Evolutionary conservation across 2,888 invertebrate genomes (phyloP), one percentile per base, ranked within the genome.

Genomic region (Ligdia adustata): DNA sequence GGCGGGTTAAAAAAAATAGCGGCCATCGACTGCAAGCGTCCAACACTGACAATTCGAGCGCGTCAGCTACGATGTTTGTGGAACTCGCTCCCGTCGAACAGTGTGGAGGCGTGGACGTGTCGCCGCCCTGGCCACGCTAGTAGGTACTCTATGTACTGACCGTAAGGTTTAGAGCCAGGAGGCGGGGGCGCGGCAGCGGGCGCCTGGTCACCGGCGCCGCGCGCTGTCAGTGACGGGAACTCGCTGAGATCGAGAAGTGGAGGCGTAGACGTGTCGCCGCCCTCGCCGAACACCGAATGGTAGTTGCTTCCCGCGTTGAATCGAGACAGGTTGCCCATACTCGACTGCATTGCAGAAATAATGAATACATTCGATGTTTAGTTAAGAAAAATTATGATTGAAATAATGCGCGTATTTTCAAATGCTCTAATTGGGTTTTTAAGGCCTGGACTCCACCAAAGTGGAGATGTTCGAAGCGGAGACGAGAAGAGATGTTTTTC

Each of bases 91-190:
- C 97, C 94, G 91, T 98, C 97, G 72, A 97, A 91, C 62, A 97
- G 92, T 62, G 97, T n/a, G n/a, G 96, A 56, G 97, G 97, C 73
- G 96, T 96, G 74, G 93, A 93, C 70, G 94, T 93, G 77, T 94
- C 94, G 57, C 93, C 93, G 57, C 95, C 93, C 72, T 93, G 93
- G 52, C 93, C 93, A n/a, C n/a, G n/a, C n/a, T n/a, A n/a, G 16
- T 16, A 16, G 16, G 16, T 16, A 5, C 16, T 16, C n/a, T 3
- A 6, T 35, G 45, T 41, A 52, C 91, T 90, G 84, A 95, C 95
- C 97, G 92, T 97, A 97, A 86, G 97, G 97, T 92, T 97, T 96
- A 90, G 96, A 95, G 82, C 97, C 96, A 61, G 96, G 96, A 90
- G 96, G 96, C 57, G 96, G 96, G 53, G 96, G 94, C 90, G 95